A percentile compares a stretch with the other conserved stretches of the same genome.
Evolutionary conservation across 2,113 vertebrate genomes (phyloP).

Genomic region (Vulpes vulpes): DNA sequence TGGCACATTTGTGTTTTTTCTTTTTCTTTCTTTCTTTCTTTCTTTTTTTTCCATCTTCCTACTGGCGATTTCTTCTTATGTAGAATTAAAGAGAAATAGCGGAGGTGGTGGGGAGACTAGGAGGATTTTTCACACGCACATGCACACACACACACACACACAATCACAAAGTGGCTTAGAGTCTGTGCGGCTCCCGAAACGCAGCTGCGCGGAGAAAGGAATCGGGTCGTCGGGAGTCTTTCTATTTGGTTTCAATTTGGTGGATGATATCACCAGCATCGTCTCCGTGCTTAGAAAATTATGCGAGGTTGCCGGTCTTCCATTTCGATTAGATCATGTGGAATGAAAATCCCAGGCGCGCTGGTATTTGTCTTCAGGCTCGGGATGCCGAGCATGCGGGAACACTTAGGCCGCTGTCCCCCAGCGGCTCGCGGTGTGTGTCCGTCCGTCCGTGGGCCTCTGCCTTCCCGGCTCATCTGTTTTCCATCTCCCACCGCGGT

Average conservation of each 20-base stretch:
- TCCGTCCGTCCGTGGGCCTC: rapidly evolving
- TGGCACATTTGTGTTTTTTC: not conserved
- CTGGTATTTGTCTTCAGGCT: rapidly evolving
- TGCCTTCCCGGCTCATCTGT: not conserved
- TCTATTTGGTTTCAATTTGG: not conserved
- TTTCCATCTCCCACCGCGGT: not conserved
- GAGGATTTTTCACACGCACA: not conserved
- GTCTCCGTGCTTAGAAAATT: not conserved
- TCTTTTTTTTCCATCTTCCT: not conserved
- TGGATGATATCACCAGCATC: not conserved
- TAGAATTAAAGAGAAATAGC: not conserved
- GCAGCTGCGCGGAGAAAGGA: not conserved
- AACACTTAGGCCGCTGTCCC: too few species aligned
- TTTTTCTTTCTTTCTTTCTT: not conserved
- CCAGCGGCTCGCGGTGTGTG: rapidly evolving
- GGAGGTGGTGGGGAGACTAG: not conserved
- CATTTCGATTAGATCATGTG: not conserved
- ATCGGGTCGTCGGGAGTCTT: not conserved
- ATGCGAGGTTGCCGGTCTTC: not conserved
- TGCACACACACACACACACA: rapidly evolving
- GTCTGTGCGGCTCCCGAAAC: not conserved
- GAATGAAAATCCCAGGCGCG: not conserved
- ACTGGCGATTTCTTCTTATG: not conserved
- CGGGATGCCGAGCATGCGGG: not conserved
- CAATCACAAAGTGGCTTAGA: rapidly evolving